Percentiles rank a stretch among this genome's conserved stretches.
phyloP scores from a whole-genome alignment of 2,113 vertebrate genomes.

The Muscicapa adusta region DNA sequence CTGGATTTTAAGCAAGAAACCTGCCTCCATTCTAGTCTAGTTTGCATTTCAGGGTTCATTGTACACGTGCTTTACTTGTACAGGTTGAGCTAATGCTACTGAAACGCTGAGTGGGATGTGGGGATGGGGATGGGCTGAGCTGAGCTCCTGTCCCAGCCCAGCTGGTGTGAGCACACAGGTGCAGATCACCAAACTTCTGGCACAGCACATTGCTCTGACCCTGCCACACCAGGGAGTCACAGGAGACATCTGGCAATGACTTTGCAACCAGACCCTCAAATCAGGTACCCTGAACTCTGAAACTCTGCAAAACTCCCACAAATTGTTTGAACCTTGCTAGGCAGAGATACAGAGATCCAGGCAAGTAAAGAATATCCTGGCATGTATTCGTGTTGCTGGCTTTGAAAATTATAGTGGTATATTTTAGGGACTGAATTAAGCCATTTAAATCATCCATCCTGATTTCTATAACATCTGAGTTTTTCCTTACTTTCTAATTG shows the following conservation, averaged over 20 bases:
- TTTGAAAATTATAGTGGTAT: neutral
- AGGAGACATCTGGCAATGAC: neutral
- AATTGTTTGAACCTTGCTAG: neutral
- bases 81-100: neutral
- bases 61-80: neutral
- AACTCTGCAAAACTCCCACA: neutral
- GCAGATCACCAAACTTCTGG: neutral
- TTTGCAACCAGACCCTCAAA: neutral
- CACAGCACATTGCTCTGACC: neutral
- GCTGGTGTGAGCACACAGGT: fast-evolving
- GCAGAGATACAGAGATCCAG: neutral
- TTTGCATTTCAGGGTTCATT: neutral
- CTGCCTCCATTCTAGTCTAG: neutral
- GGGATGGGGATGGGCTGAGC: neutral
- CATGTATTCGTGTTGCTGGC: neutral
- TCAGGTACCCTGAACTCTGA: neutral
- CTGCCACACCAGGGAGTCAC: neutral
- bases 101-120: neutral
- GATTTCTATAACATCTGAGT: neutral
- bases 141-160: neutral
- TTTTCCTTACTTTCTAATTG: neutral
- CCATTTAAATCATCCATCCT: neutral
- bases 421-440: neutral
- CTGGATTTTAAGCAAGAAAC: neutral
- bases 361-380: neutral